Evolutionary conservation across 2,113 vertebrate species (phyloP).

Genomic region (Amphiprion percula): DNA sequence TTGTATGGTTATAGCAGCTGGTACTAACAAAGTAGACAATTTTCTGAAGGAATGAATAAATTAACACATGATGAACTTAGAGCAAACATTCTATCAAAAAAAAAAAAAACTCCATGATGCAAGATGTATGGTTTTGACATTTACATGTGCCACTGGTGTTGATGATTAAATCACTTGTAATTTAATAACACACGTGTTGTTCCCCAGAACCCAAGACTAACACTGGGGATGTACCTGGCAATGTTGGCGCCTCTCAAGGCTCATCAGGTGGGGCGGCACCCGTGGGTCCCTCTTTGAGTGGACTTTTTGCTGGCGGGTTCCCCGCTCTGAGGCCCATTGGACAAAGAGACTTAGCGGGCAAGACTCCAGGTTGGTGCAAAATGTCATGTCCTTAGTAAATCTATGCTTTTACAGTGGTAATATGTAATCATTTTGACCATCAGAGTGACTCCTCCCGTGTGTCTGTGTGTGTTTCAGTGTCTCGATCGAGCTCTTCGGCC

Average conservation of each 20-base stretch:
- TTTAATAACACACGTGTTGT: not conserved
- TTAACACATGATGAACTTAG: no score
- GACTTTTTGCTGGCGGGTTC: conserved; percentile 95
- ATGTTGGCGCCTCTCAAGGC: conserved; percentile 63
- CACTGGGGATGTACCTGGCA: conserved; percentile 77
- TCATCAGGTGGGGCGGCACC: conserved; percentile 71
- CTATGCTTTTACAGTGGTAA: not conserved
- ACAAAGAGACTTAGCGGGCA: conserved; percentile 85
- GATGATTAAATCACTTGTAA: not conserved
- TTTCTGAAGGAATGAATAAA: no score
- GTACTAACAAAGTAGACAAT: no score
- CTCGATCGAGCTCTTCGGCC: conserved; percentile 82
- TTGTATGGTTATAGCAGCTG: no score
- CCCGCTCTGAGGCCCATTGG: conserved; percentile 91
- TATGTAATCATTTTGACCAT: not conserved
- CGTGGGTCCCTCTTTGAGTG: conserved; percentile 85
- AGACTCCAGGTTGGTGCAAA: conserved; percentile 80
- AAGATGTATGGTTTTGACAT: no score
- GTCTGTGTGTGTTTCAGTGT: conserved; percentile 61
- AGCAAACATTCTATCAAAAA: no score
- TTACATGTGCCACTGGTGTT: not conserved
- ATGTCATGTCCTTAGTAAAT: not conserved
- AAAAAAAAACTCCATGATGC: no score
- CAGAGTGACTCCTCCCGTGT: conserved; percentile 1
- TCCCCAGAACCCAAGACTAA: conserved; percentile 84